Evolutionary conservation across 2,797 vertebrate species (phyloP).

Genomic region (Sphaeramia orbicularis): DNA sequence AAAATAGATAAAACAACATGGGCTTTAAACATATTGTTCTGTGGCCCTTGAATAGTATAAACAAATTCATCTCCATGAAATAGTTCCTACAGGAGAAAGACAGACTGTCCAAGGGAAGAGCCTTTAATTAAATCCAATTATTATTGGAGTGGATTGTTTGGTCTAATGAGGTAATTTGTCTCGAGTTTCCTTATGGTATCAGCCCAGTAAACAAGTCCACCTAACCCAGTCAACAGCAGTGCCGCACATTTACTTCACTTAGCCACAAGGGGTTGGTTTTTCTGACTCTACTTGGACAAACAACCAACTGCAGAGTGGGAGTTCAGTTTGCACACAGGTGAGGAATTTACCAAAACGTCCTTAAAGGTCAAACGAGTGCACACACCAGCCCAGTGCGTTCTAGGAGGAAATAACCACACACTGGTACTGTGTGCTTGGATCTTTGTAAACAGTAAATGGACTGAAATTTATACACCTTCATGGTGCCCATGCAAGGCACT

Average conservation of each 20-base stretch:
- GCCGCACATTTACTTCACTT: too few species aligned
- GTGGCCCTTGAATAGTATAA: too few species aligned
- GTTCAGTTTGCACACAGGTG: neutral
- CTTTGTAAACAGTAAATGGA: too few species aligned
- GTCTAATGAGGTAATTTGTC: conserved; percentile 50
- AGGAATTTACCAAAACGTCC: conserved; percentile 17
- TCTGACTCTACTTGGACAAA: too few species aligned
- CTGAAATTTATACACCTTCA: too few species aligned
- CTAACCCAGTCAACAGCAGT: conserved; percentile 6
- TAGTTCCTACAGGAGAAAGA: conserved; percentile 12
- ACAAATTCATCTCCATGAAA: conserved; percentile 3
- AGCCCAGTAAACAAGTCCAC: conserved; percentile 31
- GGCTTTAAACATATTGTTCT: too few species aligned
- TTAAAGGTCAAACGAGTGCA: neutral
- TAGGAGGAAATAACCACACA: too few species aligned
- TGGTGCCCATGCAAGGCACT: too few species aligned
- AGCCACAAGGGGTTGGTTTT: neutral
- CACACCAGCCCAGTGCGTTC: too few species aligned
- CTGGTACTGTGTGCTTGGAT: too few species aligned
- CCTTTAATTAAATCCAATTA: conserved; percentile 61
- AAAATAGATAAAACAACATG: too few species aligned
- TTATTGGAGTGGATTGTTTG: conserved; percentile 58
- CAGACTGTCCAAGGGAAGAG: conserved; percentile 22
- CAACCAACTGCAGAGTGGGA: too few species aligned
- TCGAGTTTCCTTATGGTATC: conserved; percentile 26